Percentiles rank a stretch among this genome's conserved stretches.
phyloP scores from a whole-genome alignment of 2,113 vertebrate genomes.

The Semicossyphus pulcher region DNA sequence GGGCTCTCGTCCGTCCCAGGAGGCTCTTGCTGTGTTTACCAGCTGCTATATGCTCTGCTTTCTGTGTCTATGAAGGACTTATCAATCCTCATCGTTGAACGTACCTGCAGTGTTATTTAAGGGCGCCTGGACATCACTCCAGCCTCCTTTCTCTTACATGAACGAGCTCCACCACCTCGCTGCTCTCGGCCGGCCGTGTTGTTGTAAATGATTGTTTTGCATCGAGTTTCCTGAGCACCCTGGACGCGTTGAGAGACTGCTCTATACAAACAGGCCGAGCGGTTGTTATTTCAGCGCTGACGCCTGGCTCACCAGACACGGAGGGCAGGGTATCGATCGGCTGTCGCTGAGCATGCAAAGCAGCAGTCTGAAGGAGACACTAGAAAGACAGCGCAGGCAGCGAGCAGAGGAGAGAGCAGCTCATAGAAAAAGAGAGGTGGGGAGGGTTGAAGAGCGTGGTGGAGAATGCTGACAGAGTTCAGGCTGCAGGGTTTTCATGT shows the following conservation, averaged over 20 bases:
- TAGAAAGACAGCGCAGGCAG: slow-evolving; percentile 49
- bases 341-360: slow-evolving; percentile 76
- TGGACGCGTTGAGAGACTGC: slow-evolving; percentile 66
- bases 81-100: slow-evolving; percentile 34
- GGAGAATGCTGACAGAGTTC: slow-evolving; percentile 47
- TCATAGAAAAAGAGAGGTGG: slow-evolving; percentile 40
- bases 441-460: slow-evolving; percentile 21
- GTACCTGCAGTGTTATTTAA: slow-evolving; percentile 33
- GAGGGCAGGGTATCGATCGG: slow-evolving; percentile 68
- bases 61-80: slow-evolving; percentile 4
- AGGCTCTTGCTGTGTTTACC: slow-evolving; percentile 17
- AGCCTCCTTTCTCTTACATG: slow-evolving; percentile 21
- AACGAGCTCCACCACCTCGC: slow-evolving; percentile 22
- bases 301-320: slow-evolving; percentile 58
- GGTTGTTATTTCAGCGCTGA: slow-evolving; percentile 75
- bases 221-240: slow-evolving; percentile 67
- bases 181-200: slow-evolving; percentile 38
- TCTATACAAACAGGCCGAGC: slow-evolving; percentile 72
- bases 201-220: slow-evolving; percentile 74
- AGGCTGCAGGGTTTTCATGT: slow-evolving; percentile 11
- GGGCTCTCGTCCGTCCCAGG: slow-evolving; percentile 33
- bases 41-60: slow-evolving; percentile 12
- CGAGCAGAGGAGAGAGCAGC: slow-evolving; percentile 17
- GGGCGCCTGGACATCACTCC: slow-evolving; percentile 26
- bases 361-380: slow-evolving; percentile 72